phyloP scores from a whole-genome alignment of 1,140 invertebrate genomes.

The Meloidogyne floridensis region DNA sequence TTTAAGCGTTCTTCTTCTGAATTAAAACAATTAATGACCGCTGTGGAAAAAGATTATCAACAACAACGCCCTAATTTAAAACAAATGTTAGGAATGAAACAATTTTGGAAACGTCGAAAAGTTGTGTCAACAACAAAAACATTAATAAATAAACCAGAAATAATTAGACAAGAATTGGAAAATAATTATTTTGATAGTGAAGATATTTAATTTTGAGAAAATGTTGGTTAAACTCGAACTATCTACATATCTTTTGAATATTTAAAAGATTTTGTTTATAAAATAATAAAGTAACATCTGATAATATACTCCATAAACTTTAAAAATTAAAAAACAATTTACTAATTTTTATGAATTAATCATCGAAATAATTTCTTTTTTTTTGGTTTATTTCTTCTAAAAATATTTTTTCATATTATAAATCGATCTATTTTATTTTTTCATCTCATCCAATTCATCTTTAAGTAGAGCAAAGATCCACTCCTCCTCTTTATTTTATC shows the following conservation, averaged over 20 bases:
- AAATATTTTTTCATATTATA: too few species aligned
- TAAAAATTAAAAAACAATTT: too few species aligned
- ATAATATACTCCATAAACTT: too few species aligned
- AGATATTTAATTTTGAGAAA: too few species aligned
- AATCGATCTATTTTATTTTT: background rate
- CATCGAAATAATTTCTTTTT: too few species aligned
- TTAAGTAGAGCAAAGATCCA: background rate
- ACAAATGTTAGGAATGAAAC: background rate
- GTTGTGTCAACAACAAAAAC: background rate
- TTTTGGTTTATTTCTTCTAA: too few species aligned
- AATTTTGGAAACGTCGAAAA: background rate
- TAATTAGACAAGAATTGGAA: background rate
- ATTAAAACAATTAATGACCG: background rate
- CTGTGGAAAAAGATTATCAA: slow-evolving; percentile 1
- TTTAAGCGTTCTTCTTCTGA: slow-evolving; percentile 8
- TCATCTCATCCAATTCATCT: background rate
- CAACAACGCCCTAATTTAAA: slow-evolving; percentile 8
- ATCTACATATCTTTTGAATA: too few species aligned
- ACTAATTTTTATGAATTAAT: too few species aligned
- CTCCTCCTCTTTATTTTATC: background rate
- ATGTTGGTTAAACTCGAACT: too few species aligned
- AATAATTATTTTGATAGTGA: background rate
- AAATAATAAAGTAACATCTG: too few species aligned
- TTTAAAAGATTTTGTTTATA: too few species aligned
- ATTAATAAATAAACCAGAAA: background rate